Evolutionary conservation across 2,113 vertebrate genomes (phyloP), one percentile per base, ranked within the genome.

Genomic region (Trachemys scripta): DNA sequence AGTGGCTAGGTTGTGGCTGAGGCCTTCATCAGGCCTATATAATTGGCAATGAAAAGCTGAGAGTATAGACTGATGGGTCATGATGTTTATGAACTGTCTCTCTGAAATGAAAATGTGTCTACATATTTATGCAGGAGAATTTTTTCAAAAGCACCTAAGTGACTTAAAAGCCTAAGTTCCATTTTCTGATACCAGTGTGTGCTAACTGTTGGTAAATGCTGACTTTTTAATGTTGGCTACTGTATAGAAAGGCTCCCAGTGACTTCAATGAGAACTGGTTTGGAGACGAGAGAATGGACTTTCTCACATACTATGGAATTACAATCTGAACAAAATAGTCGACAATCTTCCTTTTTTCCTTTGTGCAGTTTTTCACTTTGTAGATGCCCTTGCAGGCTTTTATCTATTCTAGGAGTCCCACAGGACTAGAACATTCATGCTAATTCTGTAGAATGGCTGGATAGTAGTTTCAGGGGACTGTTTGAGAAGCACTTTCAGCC

Each of bases 401-500:
- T 94, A 90, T 97, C 93, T 96, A 42, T 95, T 94, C 90, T 75
- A 93, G 53, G 57, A 94, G 69, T 96, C 95, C 93, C 92, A 49
- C 8, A 95, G 93, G 93, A 93, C 27, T 82, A 54, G 53, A 94
- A 86, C 82, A n/a, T 96, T 93, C 94, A 84, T 0, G 42, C 95
- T 96, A 92, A 90, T 97, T 92, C 91, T 94, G 92, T 92, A 94
- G 90, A 96, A 84, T 87, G 90, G 90, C 92, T 87, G 86, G 80
- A 89, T 72, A 10, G 84, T 89, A 96, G 76, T 92, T 96, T 97
- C 94, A 90, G 89, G 93, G 92, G 85, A 45, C 53, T 95, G 65
- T 93, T 85, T 90, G 85, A 96, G 93, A 94, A 96, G 69, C 75
- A 88, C 88, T 96, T 93, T 35, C 22, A 93, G 95, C 93, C 22